A percentile compares a stretch with the other conserved stretches of the same genome.
Conservation (phyloP, 2,113 vertebrate species). For the Dolichallabes microphthalmus region DNA sequence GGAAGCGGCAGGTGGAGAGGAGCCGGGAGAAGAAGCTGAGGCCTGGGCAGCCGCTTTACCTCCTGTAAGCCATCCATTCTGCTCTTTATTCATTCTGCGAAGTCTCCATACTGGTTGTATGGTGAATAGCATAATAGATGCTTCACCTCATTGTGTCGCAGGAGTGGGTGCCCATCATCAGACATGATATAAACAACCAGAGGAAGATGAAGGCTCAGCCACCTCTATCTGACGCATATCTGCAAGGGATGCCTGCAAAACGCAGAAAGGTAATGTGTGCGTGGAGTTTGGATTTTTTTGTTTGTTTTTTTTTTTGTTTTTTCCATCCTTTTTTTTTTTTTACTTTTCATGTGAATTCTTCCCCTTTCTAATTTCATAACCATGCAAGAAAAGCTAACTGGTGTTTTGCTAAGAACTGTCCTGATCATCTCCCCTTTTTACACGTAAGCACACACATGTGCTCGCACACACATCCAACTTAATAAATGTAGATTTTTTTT, state of each 20-base stretch:
- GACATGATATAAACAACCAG: constrained; percentile 86
- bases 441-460: too few relatives aligned
- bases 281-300: not conserved
- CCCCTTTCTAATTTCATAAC: not conserved
- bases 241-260: constrained; percentile 91
- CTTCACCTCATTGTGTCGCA: constrained; percentile 48
- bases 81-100: not conserved
- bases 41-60: constrained; percentile 85
- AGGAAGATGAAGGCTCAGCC: constrained; percentile 90
- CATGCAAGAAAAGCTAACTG: not conserved
- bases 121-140: not conserved
- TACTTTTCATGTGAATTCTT: too few relatives aligned
- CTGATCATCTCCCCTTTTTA: not conserved
- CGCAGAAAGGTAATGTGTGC: constrained; percentile 79
- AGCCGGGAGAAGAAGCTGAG: constrained; percentile 76
- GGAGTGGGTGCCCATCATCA: constrained; percentile 94
- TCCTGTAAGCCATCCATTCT: constrained; percentile 71
- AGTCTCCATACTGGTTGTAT: not conserved
- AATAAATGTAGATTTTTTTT: too few relatives aligned
- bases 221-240: constrained; percentile 86
- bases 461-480: not conserved
- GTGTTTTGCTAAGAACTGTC: not conserved
- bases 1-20: constrained; percentile 65
- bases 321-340: not conserved
- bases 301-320: not conserved